Percentiles rank a stretch among this genome's conserved stretches.
phyloP scores from a whole-genome alignment of 1,140 invertebrate genomes.

The Orchesella cincta region DNA sequence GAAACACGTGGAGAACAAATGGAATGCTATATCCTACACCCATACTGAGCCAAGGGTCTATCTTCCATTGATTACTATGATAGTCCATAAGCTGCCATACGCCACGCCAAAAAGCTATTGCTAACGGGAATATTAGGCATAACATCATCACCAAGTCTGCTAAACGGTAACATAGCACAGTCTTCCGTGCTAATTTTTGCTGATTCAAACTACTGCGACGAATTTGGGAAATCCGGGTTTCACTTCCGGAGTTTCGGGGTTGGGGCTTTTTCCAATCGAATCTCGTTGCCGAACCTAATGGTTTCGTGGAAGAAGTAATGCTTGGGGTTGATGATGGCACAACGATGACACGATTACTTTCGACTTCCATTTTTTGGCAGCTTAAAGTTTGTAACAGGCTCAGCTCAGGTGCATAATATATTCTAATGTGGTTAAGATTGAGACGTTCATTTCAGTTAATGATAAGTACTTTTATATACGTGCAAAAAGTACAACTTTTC shows the following conservation, averaged over 20 bases:
- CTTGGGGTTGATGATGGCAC: background rate
- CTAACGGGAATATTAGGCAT: conserved; percentile 41
- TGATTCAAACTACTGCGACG: background rate
- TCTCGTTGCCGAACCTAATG: background rate
- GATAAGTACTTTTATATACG: background rate
- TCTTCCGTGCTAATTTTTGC: background rate
- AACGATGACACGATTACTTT: background rate
- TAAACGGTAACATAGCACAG: conserved; percentile 23
- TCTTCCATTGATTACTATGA: conserved; percentile 51
- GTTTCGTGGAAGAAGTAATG: background rate
- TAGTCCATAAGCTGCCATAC: conserved; percentile 54
- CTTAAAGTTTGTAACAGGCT: no score
- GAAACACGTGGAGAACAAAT: conserved; percentile 43
- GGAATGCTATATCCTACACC: conserved; percentile 51
- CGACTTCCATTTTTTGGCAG: conserved; percentile 15
- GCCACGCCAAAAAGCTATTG: conserved; percentile 53
- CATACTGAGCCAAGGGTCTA: conserved; percentile 41
- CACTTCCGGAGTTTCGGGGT: background rate
- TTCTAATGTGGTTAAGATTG: background rate
- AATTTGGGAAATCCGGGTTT: background rate
- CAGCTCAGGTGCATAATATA: no score
- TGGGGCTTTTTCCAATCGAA: background rate
- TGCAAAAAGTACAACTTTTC: background rate
- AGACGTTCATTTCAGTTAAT: background rate
- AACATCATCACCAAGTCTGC: conserved; percentile 40